Evolutionary conservation across 2,113 vertebrate genomes (phyloP).

Genomic region (Labeo catla): DNA sequence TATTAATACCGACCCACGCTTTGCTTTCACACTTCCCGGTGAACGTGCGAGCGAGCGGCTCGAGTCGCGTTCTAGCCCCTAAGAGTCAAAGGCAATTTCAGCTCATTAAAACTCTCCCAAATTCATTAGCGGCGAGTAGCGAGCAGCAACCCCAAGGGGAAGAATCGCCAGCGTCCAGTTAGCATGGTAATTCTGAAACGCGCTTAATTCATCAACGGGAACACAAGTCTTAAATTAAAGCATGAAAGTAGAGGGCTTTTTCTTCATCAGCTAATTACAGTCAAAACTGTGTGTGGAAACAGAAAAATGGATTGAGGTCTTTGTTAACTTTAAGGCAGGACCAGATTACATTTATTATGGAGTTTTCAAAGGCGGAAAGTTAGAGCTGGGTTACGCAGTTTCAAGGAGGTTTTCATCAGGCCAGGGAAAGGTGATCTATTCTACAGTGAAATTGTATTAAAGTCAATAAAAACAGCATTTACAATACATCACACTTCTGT

Average conservation of each 20-base stretch:
- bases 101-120: constrained; percentile 50
- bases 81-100: constrained; percentile 47
- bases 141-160: constrained; percentile 35
- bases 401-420: background rate
- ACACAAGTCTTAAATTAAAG: constrained; percentile 40
- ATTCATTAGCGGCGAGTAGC: constrained; percentile 34
- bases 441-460: background rate
- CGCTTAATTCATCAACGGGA: constrained; percentile 34
- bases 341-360: background rate
- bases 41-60: background rate
- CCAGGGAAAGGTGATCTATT: background rate
- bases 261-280: constrained; percentile 29
- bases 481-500: background rate
- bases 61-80: background rate
- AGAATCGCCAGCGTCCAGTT: constrained; percentile 19
- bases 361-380: constrained; percentile 11
- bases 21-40: background rate
- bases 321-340: background rate
- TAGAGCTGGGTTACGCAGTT: background rate
- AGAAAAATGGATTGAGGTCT: background rate
- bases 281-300: background rate
- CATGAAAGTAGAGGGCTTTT: constrained; percentile 13
- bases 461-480: background rate
- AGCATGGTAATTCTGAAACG: constrained; percentile 29
- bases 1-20: constrained; percentile 3